Base-by-base conservation (phyloP, 2,797 vertebrate species). In the Cynopterus sphinx region DNA sequence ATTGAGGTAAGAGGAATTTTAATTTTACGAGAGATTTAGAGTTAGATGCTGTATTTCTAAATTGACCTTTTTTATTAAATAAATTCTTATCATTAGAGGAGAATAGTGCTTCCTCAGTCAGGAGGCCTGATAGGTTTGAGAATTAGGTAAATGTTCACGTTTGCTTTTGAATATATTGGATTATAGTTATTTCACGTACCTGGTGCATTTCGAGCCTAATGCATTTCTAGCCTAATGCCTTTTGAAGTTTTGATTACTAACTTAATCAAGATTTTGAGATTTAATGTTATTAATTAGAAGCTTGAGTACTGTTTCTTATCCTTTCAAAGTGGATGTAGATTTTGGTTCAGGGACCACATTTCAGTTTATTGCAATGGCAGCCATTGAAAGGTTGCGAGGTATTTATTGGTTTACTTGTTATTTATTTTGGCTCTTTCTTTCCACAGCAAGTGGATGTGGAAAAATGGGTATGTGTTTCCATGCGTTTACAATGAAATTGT, bases 371-470 rank as follows among this genome's bases (percentile, higher is more conserved):
- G 86, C 83, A 61, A 22, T 73, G 85, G 83, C 26, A 67, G 13
- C 67, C 11, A 68, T 57, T 70, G 46, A 93, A 95, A 90, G 16
- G 6, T 73, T 93, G 53, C 59, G 77, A 77, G 68, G 39, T 79
- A 22, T 57, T 92, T 95, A 28, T 28, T 98, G 97, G 98, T 98
- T 99, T 94, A 59, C 91, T 67, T 77, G n/a, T 88, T 98, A 98
- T 89, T 97, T 98, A 97, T 98, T 98, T 98, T 98, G 98, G 96
- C 98, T 98, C 98, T 97, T 99, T 98, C 98, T 99, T 99, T 98
- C 98, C 98, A 99, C 99, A 99, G 99, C 99, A 99, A 98, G 98
- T 99, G 99, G 99, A 99, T 99, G 98, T 99, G 99, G 99, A 99
- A 99, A 99, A 99, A 98, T 99, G 99, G 99, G 99, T 99, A 99